Base-by-base conservation (phyloP, 2,888 invertebrate genomes). In the Caenorhabditis parvicauda region DNA sequence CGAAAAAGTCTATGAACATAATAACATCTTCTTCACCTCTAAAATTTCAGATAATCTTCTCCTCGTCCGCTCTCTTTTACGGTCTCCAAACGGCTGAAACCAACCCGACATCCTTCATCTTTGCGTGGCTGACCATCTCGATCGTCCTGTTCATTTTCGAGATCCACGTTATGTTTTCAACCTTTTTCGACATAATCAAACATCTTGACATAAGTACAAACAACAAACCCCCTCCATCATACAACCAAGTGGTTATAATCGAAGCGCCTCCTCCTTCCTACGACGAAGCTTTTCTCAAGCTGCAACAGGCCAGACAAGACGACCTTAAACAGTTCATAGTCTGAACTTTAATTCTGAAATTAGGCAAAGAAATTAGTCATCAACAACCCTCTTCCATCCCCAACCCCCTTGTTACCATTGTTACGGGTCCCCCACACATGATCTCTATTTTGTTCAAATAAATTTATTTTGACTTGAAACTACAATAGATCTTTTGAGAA, bases 41-140 rank as follows among this genome's bases (percentile, higher is more conserved):
- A n/a, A n/a, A n/a, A 25, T 39, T 61, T 12, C 53, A 61, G 53
- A 59, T 67, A 7, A 60, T 61, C 43, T 47, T 67, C 32, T 67
- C 67, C n/a, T 67, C 67, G 2, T 61, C 67, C 22, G 64, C 64
- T 12, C 57, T 67, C 6, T 67, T 67, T 49, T 67, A 67, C 45
- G 67, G 67, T 6, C 62, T 67, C 14, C 67, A 67, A 47, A 55
- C 64, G 55, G 67, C 63, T 47, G 67, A 67, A 28, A 59, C 64
- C 14, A 53, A 43, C 6, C 54, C 63, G 14, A 59, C 58, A 22
- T 50, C 61, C 1, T 52, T 54, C 0, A 61, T 62, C 37, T 61
- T 67, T 19, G 51, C 58, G 22, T 67, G 67, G 67, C 44, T 67
- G 4, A 57, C 64, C 22, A 51, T 64, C 6, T 67, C 64, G 4